Conservation (phyloP, 1,140 invertebrate species). For the Diploscapter pachys region DNA sequence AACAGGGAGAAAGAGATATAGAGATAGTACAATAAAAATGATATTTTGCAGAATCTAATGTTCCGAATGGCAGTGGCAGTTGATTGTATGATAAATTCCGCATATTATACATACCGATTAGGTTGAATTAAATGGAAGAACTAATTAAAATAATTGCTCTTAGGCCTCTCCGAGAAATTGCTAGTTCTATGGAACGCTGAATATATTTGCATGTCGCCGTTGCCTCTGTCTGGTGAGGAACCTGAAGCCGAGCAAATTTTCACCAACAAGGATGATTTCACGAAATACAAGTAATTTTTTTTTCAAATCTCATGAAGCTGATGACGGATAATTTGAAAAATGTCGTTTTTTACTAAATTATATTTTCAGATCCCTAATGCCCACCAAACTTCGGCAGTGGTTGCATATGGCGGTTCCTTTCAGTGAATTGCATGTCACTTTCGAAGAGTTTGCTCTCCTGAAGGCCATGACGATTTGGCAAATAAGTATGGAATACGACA, state of each 20-base stretch:
- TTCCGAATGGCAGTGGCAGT: slow-evolving; percentile 23
- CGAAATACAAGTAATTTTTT: slow-evolving; percentile 33
- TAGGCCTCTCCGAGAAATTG: slow-evolving; percentile 11
- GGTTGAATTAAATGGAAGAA: slow-evolving; percentile 3
- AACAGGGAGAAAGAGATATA: neutral
- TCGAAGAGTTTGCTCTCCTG: slow-evolving; percentile 28
- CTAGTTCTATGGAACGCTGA: slow-evolving; percentile 26
- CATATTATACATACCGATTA: slow-evolving; percentile 19
- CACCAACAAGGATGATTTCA: slow-evolving; percentile 20
- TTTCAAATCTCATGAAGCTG: neutral
- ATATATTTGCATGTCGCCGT: slow-evolving; percentile 24
- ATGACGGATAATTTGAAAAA: neutral
- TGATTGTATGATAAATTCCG: slow-evolving; percentile 23
- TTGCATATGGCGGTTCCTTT: slow-evolving; percentile 23
- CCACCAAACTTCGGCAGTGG: slow-evolving; percentile 29
- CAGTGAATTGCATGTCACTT: slow-evolving; percentile 26
- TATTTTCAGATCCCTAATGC: slow-evolving; percentile 29
- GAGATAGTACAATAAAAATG: neutral
- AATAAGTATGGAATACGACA: slow-evolving; percentile 14
- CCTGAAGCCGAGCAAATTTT: slow-evolving; percentile 3
- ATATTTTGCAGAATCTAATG: slow-evolving; percentile 18
- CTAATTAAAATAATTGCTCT: slow-evolving; percentile 4
- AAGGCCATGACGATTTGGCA: slow-evolving; percentile 36
- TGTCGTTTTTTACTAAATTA: neutral
- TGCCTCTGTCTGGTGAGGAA: slow-evolving; percentile 19